phyloP scores from a whole-genome alignment of 2,888 invertebrate species.

The Icerya purchasi region DNA sequence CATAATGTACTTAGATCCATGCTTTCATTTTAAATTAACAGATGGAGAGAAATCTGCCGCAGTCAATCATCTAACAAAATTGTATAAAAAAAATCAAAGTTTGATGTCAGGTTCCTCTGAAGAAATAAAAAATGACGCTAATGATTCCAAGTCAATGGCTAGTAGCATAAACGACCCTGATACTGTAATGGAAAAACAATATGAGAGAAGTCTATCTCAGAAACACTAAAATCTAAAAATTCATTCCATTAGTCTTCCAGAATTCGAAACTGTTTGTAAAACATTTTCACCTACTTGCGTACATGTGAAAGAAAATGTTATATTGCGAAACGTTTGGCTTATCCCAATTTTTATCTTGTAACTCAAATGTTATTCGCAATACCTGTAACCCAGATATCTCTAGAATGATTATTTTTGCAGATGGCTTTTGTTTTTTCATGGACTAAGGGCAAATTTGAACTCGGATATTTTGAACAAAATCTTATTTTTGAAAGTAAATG shows the following conservation, averaged over 20 bases:
- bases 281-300: not conserved
- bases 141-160: too few relatives aligned
- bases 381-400: not conserved
- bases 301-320: not conserved
- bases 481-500: slow-evolving; percentile 1
- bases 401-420: not conserved
- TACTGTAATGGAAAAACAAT: too few relatives aligned
- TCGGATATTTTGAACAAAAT: not conserved
- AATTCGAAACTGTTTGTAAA: not conserved
- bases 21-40: not conserved
- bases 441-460: not conserved
- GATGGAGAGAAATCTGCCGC: not conserved
- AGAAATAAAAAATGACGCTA: too few relatives aligned
- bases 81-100: too few relatives aligned
- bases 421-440: not conserved
- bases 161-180: too few relatives aligned
- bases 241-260: not conserved
- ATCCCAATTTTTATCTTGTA: too few relatives aligned
- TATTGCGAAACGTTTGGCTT: too few relatives aligned
- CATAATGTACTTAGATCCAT: too few relatives aligned
- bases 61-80: too few relatives aligned
- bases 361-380: not conserved
- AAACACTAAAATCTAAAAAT: too few relatives aligned
- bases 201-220: too few relatives aligned
- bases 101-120: too few relatives aligned